Conservation (phyloP, 2,113 vertebrate species). For the Sigmodon hispidus region DNA sequence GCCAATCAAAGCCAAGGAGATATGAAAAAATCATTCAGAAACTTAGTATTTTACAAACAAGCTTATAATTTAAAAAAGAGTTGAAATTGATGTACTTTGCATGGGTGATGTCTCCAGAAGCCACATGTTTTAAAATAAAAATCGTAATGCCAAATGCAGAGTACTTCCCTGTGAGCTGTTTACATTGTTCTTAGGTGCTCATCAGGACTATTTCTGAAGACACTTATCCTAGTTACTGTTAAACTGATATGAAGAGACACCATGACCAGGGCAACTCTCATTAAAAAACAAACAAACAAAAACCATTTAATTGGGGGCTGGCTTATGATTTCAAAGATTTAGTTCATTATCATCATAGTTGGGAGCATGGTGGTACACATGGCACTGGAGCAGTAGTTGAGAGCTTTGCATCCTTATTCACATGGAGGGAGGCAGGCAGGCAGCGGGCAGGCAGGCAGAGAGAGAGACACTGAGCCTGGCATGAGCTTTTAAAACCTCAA, state of each 20-base stretch:
- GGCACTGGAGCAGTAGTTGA: background rate
- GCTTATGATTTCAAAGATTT: background rate
- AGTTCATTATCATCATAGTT: background rate
- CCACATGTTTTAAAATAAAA: background rate
- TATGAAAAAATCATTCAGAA: background rate
- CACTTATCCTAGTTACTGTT: background rate
- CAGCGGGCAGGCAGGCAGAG: background rate
- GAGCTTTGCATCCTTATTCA: background rate
- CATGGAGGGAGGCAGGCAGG: background rate
- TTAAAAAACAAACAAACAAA: too few relatives aligned
- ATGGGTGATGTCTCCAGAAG: background rate
- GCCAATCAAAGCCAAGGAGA: background rate
- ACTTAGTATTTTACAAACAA: background rate
- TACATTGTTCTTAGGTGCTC: background rate
- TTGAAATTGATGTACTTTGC: background rate
- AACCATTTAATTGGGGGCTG: background rate
- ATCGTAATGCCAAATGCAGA: background rate
- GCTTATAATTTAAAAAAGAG: background rate
- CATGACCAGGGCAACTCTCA: background rate
- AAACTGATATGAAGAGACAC: background rate
- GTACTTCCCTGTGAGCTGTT: background rate
- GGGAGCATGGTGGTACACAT: background rate
- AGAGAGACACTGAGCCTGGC: background rate
- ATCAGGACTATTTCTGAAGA: background rate
- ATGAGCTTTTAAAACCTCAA: background rate